phyloP scores from a whole-genome alignment of 2,888 invertebrate species.

The Disparrhopalites patrizii region DNA sequence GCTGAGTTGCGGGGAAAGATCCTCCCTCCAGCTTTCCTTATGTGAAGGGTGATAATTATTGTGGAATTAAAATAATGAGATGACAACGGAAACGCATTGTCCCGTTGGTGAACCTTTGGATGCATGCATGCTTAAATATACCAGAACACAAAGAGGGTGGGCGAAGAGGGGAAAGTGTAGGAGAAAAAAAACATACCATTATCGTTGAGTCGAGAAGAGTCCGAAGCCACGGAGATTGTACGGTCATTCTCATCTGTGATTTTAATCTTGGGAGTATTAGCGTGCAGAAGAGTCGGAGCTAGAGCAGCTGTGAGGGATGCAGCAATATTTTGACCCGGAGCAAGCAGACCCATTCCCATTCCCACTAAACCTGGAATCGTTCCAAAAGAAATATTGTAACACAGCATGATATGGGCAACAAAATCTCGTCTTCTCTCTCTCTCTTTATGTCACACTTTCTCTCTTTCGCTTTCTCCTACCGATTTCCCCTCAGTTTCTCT shows the following conservation, averaged over 20 bases:
- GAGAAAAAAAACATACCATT: constrained; percentile 28
- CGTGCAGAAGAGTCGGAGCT: constrained; percentile 55
- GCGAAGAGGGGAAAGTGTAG: neutral
- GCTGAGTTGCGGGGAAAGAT: too few relatives aligned
- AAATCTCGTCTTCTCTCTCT: neutral
- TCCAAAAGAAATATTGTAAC: neutral
- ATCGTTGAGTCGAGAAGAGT: constrained; percentile 41
- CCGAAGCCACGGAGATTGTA: constrained; percentile 51
- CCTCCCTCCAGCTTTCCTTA: too few relatives aligned
- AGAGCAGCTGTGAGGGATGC: constrained; percentile 56
- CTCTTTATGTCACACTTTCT: neutral
- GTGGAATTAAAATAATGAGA: too few relatives aligned
- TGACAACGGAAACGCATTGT: too few relatives aligned
- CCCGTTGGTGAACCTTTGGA: too few relatives aligned
- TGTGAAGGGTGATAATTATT: too few relatives aligned
- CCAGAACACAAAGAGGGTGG: neutral
- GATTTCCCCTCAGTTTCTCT: too few relatives aligned
- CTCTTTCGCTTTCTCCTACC: neutral
- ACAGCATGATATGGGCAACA: too few relatives aligned
- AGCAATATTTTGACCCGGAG: constrained; percentile 58
- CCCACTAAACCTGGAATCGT: constrained; percentile 23
- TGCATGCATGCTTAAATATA: neutral
- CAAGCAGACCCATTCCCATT: constrained; percentile 52
- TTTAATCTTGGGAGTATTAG: constrained; percentile 50
- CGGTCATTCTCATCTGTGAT: constrained; percentile 54